Conservation (phyloP, 2,113 vertebrate species). For the Dipodomys ordii region DNA sequence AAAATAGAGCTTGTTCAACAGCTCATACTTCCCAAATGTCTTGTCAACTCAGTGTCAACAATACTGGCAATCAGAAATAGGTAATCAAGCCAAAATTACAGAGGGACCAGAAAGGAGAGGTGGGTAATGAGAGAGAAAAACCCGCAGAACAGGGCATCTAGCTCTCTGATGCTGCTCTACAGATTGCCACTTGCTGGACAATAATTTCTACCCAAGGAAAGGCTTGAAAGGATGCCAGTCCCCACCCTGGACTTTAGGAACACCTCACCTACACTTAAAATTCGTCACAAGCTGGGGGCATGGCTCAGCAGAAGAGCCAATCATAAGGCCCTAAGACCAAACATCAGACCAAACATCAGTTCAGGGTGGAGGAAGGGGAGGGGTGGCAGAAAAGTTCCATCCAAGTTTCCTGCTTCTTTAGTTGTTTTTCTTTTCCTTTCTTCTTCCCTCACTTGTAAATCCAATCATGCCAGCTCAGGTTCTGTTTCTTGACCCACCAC, state of each 20-base stretch:
- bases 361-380: too few species aligned
- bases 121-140: neutral
- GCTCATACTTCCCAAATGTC: neutral
- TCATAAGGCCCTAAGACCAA: too few species aligned
- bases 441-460: rapidly evolving
- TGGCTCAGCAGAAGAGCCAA: too few species aligned
- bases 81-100: constrained; percentile 58
- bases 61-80: constrained; percentile 43
- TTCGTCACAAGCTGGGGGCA: neutral
- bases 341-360: too few species aligned
- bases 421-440: neutral
- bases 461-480: neutral
- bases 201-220: neutral
- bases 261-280: neutral
- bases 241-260: neutral
- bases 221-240: neutral
- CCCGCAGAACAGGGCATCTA: neutral
- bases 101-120: neutral
- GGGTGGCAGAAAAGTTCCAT: neutral
- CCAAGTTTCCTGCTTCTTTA: neutral
- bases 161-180: neutral
- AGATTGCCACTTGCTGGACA: neutral
- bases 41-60: neutral
- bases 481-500: neutral
- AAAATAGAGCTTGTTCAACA: neutral